Base-by-base conservation (phyloP, 2,797 vertebrate genomes). In the Mustela erminea region DNA sequence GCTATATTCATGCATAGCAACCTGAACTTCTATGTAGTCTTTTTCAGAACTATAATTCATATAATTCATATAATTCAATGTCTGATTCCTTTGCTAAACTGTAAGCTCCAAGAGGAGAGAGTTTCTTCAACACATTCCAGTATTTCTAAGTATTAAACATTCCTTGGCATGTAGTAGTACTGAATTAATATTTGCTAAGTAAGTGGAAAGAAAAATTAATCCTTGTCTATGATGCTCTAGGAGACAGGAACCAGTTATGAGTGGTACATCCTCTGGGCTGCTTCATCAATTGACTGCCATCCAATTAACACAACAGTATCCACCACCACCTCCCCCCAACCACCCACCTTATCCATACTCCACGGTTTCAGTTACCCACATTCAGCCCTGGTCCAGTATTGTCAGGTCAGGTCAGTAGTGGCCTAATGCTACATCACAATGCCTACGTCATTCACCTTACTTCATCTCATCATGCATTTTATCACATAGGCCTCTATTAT, bases 181-280 rank as follows among this genome's bases (percentile, higher is more conserved):
- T 68, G 9, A 95, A 74, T 85, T 91, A 81, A 35, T 66, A 87
- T 86, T 35, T 87, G 49, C 81, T 93, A 72, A 97, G 78, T 70
- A 93, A 87, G 83, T 12, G 6, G 9, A 64, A 90, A 81, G 23
- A 86, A 95, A 96, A 96, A 68, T 4, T 20, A 92, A n/a, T 49
- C 41, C 20, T n/a, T 23, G 60, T 49, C 38, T 91, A 87, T n/a
- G 41, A 66, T 38, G 32, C n/a, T 29, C 32, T 12, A 86, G 18
- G 43, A 27, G 21, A 92, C 23, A 95, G 52, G 43, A 86, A 64
- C 20, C 87, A 93, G 13, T 29, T 77, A 87, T 70, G 43, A 90
- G 32, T 80, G 32, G 13, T 43, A 87, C 9, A 80, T 56, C 80
- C 60, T 84, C 54, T 25, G 27, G 64, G 14, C 20, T 89, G 29